Conservation (phyloP, 2,888 invertebrate species). For the Darwinula stevensoni region DNA sequence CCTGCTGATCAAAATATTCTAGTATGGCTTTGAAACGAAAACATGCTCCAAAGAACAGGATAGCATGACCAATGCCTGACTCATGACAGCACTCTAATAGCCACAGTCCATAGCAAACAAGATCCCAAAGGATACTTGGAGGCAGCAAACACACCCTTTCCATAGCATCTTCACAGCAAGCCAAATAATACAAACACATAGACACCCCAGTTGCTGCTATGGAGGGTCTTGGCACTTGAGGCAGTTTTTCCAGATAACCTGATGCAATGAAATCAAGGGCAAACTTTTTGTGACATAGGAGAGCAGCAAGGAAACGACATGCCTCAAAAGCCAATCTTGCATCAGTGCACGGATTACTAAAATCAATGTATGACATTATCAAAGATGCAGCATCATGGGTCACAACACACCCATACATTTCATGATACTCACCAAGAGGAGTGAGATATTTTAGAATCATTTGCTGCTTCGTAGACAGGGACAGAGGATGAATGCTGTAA, state of each 20-base stretch:
- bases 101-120: slow-evolving; percentile 66
- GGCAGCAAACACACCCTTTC: slow-evolving; percentile 71
- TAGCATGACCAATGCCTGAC: slow-evolving; percentile 88
- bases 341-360: slow-evolving; percentile 29
- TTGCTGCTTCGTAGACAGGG: slow-evolving; percentile 62
- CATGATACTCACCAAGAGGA: slow-evolving; percentile 92
- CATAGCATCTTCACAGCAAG: slow-evolving; percentile 93
- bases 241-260: slow-evolving; percentile 45
- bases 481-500: slow-evolving; percentile 66
- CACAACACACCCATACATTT: slow-evolving; percentile 71
- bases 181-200: slow-evolving; percentile 80
- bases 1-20: slow-evolving; percentile 77
- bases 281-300: slow-evolving; percentile 93
- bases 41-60: slow-evolving; percentile 87
- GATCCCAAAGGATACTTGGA: slow-evolving; percentile 35
- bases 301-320: slow-evolving; percentile 67
- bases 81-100: slow-evolving; percentile 83
- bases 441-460: slow-evolving; percentile 76
- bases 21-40: slow-evolving; percentile 77
- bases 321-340: slow-evolving; percentile 86
- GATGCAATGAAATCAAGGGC: slow-evolving; percentile 75
- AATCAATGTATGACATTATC: not conserved
- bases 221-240: slow-evolving; percentile 72
- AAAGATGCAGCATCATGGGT: too few species aligned
- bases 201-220: slow-evolving; percentile 89